Percentiles rank a stretch among this genome's conserved stretches.
Conservation (phyloP, 2,113 vertebrate species). For the Sinocyclocheilus rhinocerous region DNA sequence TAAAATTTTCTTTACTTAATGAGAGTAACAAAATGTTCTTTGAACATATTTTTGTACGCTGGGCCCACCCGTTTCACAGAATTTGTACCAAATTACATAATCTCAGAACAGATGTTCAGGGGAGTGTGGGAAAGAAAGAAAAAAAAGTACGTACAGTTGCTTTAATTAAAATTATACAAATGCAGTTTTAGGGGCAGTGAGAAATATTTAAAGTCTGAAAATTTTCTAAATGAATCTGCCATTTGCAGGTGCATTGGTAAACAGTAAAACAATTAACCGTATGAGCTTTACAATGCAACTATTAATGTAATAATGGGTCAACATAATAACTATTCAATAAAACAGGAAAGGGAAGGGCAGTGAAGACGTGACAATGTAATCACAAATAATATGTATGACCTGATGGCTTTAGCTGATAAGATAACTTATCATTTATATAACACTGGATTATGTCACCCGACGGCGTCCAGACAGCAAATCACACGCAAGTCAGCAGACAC, state of each 20-base stretch:
- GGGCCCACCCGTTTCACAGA: too few relatives aligned
- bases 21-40: too few relatives aligned
- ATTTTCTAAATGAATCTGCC: background rate
- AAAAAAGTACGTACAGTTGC: too few relatives aligned
- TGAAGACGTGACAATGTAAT: background rate
- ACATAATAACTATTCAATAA: background rate
- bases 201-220: background rate
- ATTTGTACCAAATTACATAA: too few relatives aligned
- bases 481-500: constrained; percentile 12
- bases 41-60: too few relatives aligned
- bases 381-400: background rate
- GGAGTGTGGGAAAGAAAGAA: too few relatives aligned
- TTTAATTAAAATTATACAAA: too few relatives aligned
- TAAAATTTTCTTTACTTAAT: too few relatives aligned
- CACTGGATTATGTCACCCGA: background rate
- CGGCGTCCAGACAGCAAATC: background rate
- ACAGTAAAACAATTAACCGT: too few relatives aligned
- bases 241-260: background rate
- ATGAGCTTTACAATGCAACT: background rate
- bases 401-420: background rate
- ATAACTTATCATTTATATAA: background rate
- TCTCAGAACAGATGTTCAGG: too few relatives aligned
- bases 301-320: background rate
- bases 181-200: background rate
- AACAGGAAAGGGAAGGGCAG: background rate